Evolutionary conservation across 2,797 vertebrate species (phyloP), one percentile per base, ranked within the genome.

Genomic region (Podarcis lilfordi): DNA sequence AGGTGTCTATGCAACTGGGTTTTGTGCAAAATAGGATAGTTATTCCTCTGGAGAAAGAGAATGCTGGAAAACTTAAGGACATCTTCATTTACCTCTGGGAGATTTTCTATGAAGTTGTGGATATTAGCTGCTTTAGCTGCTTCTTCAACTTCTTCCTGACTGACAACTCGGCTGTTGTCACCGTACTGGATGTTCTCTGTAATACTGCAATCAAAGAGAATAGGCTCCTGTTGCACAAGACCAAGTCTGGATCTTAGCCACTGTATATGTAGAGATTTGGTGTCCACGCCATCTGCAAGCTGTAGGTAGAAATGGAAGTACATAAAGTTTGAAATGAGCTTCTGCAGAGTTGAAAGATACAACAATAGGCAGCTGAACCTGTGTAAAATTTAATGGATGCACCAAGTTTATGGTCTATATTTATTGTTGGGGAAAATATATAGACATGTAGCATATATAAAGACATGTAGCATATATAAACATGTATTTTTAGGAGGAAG

Each of bases 181-280:
- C 96, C 97, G 50, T 97, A 97, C 21, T 86, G 93, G 91, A 97
- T 98, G 89, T 97, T 98, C 95, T 97, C 97, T 76, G 95, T 88
- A 83, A 97, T 97, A 89, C 94, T 97, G 89, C 96, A 96, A 93
- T 97, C 96, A 93, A 97, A 98, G 43, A 97, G 94, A 89, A 96
- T 91, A 21, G 97, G 97, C 83, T 97, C 97, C 93, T 98, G 97
- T 72, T 97, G 98, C 84, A 98, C 96, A 76, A 97, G 93, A 35
- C 96, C 96, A 85, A 97, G 74, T 50, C 96, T 95, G 84, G 96
- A 95, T 80, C 96, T 95, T 86, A 96, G 66, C 93, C 96, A 97
- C 66, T 95, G 92, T n/a, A 97, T 92, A 90, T 97, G 96, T 85
- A 98, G 75, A 76, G 43, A 93, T 91, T 86, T 96, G 55, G 94